Base-by-base conservation (phyloP, 2,113 vertebrate species). In the Alces alces region DNA sequence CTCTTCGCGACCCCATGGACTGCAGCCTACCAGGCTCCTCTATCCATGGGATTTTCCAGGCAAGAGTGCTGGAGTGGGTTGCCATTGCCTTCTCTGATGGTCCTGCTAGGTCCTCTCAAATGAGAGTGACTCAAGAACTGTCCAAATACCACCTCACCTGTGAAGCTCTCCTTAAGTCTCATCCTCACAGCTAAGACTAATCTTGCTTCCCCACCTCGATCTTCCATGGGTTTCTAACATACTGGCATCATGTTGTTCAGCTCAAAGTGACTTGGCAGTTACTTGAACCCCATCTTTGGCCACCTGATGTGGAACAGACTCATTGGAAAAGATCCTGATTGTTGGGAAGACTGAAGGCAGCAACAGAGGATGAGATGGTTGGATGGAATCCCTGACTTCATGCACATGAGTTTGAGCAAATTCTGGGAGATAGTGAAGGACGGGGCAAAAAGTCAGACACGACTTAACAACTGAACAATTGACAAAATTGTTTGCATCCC, bases 381-480 rank as follows among this genome's bases (percentile, higher is more conserved):
- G n/a, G 36, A 73, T 73, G 66, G n/a, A 36, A 73, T 39, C 66
- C 39, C 66, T 1, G 0, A 39, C 66, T 70, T n/a, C 12, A 19
- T 23, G n/a, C n/a, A 36, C 64, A 70, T 36, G 64, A 36, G 9
- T 70, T 36, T 36, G 64, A 70, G n/a, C n/a, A 36, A 39, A 13
- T 19, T 73, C n/a, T 2, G 2, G n/a, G 66, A 39, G 66, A 39
- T 0, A 70, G 66, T 39, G 66, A 12, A 11, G n/a, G 66, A 23
- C 2, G 6, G 19, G 19, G 66, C n/a, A 73, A 70, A 12, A 36
- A 73, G 66, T 73, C n/a, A 39, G 36, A 39, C n/a, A 39, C 2
- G 17, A 3, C 19, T 23, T 19, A 70, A n/a, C 5, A 0, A 23
- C 66, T 6, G n/a, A 73, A 73, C 66, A 13, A 13, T 2, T 2